A percentile compares a stretch with the other conserved stretches of the same genome.
Evolutionary conservation across 2,113 vertebrate genomes (phyloP).

Genomic region (Mungos mungo): DNA sequence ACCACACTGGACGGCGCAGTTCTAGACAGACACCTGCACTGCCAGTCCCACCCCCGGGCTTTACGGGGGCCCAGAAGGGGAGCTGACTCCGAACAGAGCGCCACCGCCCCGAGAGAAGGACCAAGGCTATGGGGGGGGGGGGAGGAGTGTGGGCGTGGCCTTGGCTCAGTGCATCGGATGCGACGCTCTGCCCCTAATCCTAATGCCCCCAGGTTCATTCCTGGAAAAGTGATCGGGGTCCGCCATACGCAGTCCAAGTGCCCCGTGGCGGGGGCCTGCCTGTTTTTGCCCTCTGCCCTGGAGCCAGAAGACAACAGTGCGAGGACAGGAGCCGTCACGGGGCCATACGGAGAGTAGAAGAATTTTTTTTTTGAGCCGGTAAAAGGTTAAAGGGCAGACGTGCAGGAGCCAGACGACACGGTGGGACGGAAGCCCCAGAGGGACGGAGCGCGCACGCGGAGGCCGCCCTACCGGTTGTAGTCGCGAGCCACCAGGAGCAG

Average conservation of each 20-base stretch:
- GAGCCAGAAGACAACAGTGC: not conserved
- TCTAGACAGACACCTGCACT: not conserved
- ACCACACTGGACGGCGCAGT: not conserved
- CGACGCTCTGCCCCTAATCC: not conserved
- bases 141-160: not conserved
- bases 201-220: not conserved
- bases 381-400: not conserved
- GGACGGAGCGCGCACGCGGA: constrained; percentile 14
- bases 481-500: constrained; percentile 86
- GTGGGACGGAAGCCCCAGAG: not conserved
- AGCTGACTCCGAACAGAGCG: not conserved
- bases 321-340: not conserved
- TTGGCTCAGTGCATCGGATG: not conserved
- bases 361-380: not conserved
- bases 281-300: not conserved
- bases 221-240: not conserved
- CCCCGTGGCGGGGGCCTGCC: not conserved
- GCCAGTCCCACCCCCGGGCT: not conserved
- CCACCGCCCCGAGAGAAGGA: not conserved
- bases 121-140: not conserved
- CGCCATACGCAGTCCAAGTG: not conserved
- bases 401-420: not conserved
- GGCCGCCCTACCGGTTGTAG: constrained; percentile 91
- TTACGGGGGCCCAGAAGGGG: not conserved
- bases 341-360: not conserved